These are phyloP conservation scores for Pica pica DNA, from an alignment of 2,113 vertebrate genomes.

Conservation along the genomic window DNA sequence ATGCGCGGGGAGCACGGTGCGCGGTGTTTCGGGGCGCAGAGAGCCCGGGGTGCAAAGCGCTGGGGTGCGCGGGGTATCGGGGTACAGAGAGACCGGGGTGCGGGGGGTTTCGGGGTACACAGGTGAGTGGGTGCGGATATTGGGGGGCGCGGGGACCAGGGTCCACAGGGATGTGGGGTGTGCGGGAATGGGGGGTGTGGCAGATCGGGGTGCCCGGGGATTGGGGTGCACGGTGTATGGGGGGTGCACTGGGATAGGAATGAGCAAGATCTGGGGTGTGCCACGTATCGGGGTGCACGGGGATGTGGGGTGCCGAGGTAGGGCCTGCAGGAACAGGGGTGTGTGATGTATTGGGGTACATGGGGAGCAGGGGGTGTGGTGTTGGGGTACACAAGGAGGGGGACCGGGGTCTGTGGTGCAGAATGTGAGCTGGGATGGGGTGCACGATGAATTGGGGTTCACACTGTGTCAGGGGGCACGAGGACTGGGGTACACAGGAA, in stretches of 20 bases:
- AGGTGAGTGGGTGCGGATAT: no score
- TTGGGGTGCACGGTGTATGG: neutral
- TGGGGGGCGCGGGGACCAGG: rapidly evolving
- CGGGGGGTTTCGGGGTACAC: rapidly evolving
- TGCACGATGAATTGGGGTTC: neutral
- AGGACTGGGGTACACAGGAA: neutral
- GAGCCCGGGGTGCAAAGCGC: no score
- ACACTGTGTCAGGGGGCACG: neutral
- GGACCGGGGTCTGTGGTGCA: neutral
- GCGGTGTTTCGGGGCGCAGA: neutral
- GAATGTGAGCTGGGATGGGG: neutral
- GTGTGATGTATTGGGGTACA: rapidly evolving
- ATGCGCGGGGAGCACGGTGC: neutral
- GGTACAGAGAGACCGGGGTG: neutral
- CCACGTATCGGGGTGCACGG: rapidly evolving
- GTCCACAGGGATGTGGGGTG: neutral
- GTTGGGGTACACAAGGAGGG: rapidly evolving
- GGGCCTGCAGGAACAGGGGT: neutral
- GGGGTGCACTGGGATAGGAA: no score
- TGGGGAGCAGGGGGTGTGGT: neutral
- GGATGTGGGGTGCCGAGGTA: no score
- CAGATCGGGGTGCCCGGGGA: no score
- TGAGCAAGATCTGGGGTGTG: neutral
- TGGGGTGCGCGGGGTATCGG: neutral
- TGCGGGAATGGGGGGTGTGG: neutral